Evolutionary conservation across 2,888 invertebrate species (phyloP).

Genomic region (Eilema sororculum): DNA sequence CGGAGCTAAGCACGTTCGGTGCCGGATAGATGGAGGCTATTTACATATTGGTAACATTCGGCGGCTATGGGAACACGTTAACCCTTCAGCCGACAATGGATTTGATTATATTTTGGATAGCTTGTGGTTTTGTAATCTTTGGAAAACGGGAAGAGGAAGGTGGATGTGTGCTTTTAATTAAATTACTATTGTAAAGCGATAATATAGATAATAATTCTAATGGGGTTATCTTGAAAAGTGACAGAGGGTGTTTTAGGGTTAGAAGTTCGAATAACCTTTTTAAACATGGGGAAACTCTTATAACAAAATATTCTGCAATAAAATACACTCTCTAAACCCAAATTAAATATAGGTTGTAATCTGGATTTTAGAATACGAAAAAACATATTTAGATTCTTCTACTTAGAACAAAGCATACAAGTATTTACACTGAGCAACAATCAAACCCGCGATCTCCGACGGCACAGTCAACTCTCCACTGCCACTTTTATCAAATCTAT

Average conservation of each 20-base stretch:
- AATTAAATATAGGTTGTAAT: too few species aligned
- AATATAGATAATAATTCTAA: background rate
- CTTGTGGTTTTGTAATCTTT: conserved; percentile 13
- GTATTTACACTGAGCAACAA: too few species aligned
- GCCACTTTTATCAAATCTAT: too few species aligned
- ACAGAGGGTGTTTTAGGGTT: background rate
- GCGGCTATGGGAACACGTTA: conserved; percentile 13
- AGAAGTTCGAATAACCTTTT: too few species aligned
- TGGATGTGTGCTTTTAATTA: background rate
- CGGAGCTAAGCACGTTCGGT: conserved; percentile 9
- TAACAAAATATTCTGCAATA: too few species aligned
- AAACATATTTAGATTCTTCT: too few species aligned
- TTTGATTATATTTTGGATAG: conserved; percentile 13
- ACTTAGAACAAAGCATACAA: too few species aligned
- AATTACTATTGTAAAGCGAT: background rate
- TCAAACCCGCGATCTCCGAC: too few species aligned
- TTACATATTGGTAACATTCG: conserved; percentile 18
- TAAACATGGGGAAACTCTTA: too few species aligned
- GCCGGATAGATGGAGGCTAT: conserved; percentile 17
- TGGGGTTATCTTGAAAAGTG: background rate
- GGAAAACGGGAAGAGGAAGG: background rate
- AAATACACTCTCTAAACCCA: too few species aligned
- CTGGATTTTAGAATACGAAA: too few species aligned
- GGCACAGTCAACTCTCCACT: too few species aligned
- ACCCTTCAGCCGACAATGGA: conserved; percentile 14